These are phyloP conservation scores for Leuciscus idus DNA, from an alignment of 2,113 vertebrate species.

Conservation along the genomic window DNA sequence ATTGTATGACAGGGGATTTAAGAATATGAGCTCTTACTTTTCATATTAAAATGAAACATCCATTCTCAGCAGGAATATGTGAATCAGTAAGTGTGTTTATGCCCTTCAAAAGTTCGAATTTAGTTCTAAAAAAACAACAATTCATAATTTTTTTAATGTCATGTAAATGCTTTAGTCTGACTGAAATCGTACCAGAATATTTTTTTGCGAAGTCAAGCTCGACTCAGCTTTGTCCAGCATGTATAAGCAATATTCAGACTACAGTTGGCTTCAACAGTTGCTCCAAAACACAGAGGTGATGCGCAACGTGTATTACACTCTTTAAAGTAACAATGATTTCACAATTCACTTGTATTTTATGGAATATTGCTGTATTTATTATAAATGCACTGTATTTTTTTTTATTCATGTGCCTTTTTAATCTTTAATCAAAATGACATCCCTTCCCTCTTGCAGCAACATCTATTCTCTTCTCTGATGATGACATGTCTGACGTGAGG, in stretches of 20 bases:
- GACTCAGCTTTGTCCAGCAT: neutral
- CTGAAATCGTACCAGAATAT: neutral
- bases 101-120: neutral
- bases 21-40: neutral
- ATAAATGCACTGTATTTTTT: too few relatives aligned
- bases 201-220: neutral
- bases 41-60: neutral
- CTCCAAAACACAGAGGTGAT: neutral
- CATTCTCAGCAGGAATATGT: neutral
- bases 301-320: too few relatives aligned
- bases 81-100: neutral
- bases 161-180: neutral
- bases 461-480: too few relatives aligned
- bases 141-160: neutral
- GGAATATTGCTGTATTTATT: too few relatives aligned
- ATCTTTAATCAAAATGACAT: too few relatives aligned
- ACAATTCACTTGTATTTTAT: too few relatives aligned
- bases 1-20: neutral
- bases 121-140: neutral
- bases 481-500: too few relatives aligned
- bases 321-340: too few relatives aligned
- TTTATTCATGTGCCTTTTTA: too few relatives aligned
- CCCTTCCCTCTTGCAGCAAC: too few relatives aligned
- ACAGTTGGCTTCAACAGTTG: neutral
- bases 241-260: neutral